phyloP scores from a whole-genome alignment of 2,888 invertebrate species.

The Smittia sp. region DNA sequence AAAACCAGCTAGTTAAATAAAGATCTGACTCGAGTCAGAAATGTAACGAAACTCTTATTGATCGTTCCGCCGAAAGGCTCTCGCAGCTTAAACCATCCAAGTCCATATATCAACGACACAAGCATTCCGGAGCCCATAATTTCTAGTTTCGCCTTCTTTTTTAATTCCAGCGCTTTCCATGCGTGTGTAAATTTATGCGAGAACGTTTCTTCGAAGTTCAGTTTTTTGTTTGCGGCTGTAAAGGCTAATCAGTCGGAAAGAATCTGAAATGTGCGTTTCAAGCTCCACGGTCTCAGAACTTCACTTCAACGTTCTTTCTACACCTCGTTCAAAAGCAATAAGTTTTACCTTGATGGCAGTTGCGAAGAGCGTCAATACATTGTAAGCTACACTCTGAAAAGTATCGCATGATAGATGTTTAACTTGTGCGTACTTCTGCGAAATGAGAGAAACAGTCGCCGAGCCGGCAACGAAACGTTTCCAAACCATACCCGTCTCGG shows the following conservation, averaged over 20 bases:
- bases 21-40: too few relatives aligned
- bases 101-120: too few relatives aligned
- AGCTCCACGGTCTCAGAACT: not conserved
- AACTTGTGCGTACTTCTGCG: slow-evolving; percentile 4
- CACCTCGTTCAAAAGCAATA: not conserved
- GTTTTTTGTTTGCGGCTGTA: not conserved
- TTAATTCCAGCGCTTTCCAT: too few relatives aligned
- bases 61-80: too few relatives aligned
- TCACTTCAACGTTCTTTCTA: not conserved
- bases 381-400: not conserved
- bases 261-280: slow-evolving; percentile 1
- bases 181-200: not conserved
- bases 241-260: not conserved
- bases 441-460: not conserved
- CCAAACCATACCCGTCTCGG: not conserved
- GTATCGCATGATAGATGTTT: slow-evolving; percentile 13
- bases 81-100: too few relatives aligned
- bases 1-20: too few relatives aligned
- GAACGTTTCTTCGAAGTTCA: not conserved
- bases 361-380: not conserved
- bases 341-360: not conserved
- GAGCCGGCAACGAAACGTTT: not conserved
- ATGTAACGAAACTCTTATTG: too few relatives aligned
- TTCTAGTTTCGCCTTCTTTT: too few relatives aligned
- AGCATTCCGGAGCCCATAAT: too few relatives aligned